These are phyloP conservation scores for Beris morrisii DNA, from an alignment of 2,888 invertebrate genomes.

Conservation along the genomic window DNA sequence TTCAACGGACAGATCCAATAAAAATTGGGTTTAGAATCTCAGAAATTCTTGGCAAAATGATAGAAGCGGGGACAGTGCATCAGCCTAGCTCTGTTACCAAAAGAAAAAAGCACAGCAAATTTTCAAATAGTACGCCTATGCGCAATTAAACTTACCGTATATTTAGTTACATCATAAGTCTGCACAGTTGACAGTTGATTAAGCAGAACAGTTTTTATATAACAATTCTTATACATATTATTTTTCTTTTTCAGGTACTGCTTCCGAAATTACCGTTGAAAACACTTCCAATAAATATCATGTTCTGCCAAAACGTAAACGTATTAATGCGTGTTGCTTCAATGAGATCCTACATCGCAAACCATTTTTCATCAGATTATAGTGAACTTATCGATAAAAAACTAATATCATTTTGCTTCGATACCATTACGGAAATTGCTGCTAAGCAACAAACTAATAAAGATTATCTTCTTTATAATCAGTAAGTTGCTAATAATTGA, in stretches of 20 bases:
- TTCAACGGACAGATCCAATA: no score
- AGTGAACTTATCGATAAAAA: conserved; percentile 49
- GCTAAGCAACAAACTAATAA: conserved; percentile 48
- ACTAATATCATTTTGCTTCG: conserved; percentile 46
- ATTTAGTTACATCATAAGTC: no score
- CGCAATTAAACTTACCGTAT: no score
- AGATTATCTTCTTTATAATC: conserved; percentile 56
- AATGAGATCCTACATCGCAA: conserved; percentile 47
- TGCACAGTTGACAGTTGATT: no score
- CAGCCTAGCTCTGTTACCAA: no score
- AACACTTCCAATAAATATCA: conserved; percentile 16
- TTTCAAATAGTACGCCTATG: no score
- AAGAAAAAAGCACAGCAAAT: no score
- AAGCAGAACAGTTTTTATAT: no score
- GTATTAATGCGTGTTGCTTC: conserved; percentile 29
- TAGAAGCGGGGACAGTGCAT: no score
- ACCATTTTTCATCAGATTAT: conserved; percentile 47
- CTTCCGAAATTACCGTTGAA: conserved; percentile 46
- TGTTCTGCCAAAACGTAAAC: conserved; percentile 18
- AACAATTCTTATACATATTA: not conserved
- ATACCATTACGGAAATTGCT: conserved; percentile 51
- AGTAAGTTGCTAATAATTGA: conserved; percentile 49
- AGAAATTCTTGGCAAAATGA: no score
- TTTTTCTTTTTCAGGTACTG: conserved; percentile 43
- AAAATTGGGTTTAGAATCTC: no score